These are phyloP conservation scores for Rhagoletis pomonella DNA, from an alignment of 1,140 invertebrate species.

Conservation along the genomic window DNA sequence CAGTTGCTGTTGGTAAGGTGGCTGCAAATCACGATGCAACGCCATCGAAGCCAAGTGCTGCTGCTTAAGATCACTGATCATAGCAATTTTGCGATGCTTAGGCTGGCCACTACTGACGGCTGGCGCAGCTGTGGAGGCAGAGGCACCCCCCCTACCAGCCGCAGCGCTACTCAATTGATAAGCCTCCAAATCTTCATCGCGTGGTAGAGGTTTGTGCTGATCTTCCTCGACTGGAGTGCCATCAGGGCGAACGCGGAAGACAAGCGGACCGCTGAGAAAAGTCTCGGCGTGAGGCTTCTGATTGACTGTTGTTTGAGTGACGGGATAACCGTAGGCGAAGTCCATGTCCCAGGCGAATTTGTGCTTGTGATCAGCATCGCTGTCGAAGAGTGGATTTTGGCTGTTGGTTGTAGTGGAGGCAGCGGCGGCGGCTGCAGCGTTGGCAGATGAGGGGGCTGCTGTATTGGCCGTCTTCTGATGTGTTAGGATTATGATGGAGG, in stretches of 20 bases:
- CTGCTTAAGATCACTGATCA: constrained; percentile 71
- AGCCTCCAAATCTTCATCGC: constrained; percentile 78
- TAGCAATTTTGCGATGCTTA: constrained; percentile 71
- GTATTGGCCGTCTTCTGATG: constrained; percentile 60
- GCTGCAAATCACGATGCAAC: constrained; percentile 64
- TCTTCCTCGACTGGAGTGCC: constrained; percentile 80
- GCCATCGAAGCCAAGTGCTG: constrained; percentile 68
- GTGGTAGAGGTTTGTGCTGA: constrained; percentile 74
- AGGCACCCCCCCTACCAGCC: neutral
- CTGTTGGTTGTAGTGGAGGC: neutral
- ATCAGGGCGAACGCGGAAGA: constrained; percentile 80
- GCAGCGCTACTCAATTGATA: neutral
- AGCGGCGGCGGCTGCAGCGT: neutral
- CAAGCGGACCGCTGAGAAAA: constrained; percentile 76
- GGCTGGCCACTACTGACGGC: constrained; percentile 50
- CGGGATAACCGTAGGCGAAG: constrained; percentile 67
- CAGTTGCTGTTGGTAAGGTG: constrained; percentile 19
- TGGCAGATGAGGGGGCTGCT: neutral
- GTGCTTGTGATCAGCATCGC: constrained; percentile 64
- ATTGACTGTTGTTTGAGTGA: constrained; percentile 59
- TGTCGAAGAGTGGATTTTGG: constrained; percentile 70
- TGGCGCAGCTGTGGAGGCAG: constrained; percentile 35
- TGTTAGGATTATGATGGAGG: constrained; percentile 68
- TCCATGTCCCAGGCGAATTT: constrained; percentile 73
- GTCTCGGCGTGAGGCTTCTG: constrained; percentile 69